Evolutionary conservation across 2,797 vertebrate genomes (phyloP), one percentile per base, ranked within the genome.

Genomic region (Netta rufina): DNA sequence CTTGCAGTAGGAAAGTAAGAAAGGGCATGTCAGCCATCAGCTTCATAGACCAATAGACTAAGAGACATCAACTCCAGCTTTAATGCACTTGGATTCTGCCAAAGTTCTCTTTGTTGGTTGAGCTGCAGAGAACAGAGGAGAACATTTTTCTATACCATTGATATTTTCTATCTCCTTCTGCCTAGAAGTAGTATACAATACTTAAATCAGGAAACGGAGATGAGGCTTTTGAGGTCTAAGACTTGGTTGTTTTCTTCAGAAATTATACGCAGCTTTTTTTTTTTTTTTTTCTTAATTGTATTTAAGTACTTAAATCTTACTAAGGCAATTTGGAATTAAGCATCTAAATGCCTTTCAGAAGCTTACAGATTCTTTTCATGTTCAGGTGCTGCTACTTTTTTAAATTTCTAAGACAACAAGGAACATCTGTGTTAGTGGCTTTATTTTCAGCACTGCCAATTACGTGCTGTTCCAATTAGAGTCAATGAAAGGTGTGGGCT

Each of bases 371-470:
- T 8, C 17, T 38, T 86, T 90, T 70, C 57, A 76, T 86, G 22
- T 56, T 73, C 74, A 70, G 13, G 2, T 70, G 17, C 41, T 87
- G 54, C 70, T 73, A 45, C 43, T 45, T 45, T 45, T 90, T 90
- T 45, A 67, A 47, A 67, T 72, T 86, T 92, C 56, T 53, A 57
- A 93, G 49, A 81, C 61, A 76, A 88, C 21, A 86, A 84, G 85
- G 79, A 95, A 64, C 67, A 84, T 86, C 83, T 91, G 77, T 67
- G 67, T 2, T 61, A 57, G 43, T 43, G n/a, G 36, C 67, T 90
- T 93, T 91, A 28, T 74, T 91, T 93, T 86, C 92, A 93, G 60
- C 36, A 16, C 73, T 71, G 47, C 67, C 76, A 92, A 67, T 91
- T 92, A 90, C 0, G 8, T 60, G 82, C 45, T 62, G 47, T 13